Evolutionary conservation across 2,113 vertebrate genomes (phyloP).

Genomic region (Isichthys henryi): DNA sequence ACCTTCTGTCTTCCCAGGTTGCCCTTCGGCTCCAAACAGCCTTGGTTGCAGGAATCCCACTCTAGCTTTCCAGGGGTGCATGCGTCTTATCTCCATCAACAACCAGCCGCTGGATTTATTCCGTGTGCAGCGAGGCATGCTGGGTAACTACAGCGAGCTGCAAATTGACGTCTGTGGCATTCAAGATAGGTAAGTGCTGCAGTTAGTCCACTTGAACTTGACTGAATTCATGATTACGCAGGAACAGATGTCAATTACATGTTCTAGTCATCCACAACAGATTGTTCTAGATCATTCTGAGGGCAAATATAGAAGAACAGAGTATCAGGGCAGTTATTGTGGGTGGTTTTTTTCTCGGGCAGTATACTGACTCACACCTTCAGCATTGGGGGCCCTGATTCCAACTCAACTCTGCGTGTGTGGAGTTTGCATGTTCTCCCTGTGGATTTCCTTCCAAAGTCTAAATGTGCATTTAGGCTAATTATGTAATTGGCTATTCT

Average conservation of each 20-base stretch:
- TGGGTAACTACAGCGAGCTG: conserved; percentile 79
- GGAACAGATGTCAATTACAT: not conserved
- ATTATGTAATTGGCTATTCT: not conserved
- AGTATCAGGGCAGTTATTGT: not conserved
- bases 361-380: not conserved
- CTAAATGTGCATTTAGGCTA: not conserved
- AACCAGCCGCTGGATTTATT: conserved; percentile 76
- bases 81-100: conserved; percentile 80
- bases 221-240: not conserved
- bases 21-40: conserved; percentile 61
- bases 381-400: not conserved
- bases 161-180: conserved; percentile 79
- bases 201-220: not conserved
- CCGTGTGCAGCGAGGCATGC: conserved; percentile 73
- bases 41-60: conserved; percentile 73
- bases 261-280: not conserved
- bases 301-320: not conserved
- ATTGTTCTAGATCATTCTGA: not conserved
- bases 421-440: not conserved
- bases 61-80: conserved; percentile 79
- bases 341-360: not conserved
- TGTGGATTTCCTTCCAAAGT: not conserved
- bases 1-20: conserved; percentile 52
- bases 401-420: not conserved
- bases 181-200: conserved; percentile 74